Conservation (phyloP, 2,888 invertebrate species). For the Pollenia amentaria region DNA sequence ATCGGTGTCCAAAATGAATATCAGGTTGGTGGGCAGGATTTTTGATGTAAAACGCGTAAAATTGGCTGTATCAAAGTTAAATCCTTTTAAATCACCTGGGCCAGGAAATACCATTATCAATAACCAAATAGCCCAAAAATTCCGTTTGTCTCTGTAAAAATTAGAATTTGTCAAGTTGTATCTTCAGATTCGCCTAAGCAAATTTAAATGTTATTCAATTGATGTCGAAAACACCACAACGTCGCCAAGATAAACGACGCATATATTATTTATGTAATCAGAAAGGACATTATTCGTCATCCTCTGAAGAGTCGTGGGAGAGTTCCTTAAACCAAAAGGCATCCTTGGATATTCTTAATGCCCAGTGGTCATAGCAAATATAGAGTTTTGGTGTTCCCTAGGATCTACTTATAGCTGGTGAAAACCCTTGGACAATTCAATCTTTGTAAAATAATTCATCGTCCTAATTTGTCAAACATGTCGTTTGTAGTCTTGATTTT, state of each 20-base stretch:
- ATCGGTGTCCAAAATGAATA: too few species aligned
- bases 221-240: conserved; percentile 63
- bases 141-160: conserved; percentile 35
- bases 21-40: too few species aligned
- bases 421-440: conserved; percentile 70
- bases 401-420: conserved; percentile 75
- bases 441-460: conserved; percentile 62
- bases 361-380: conserved; percentile 69
- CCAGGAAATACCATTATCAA: conserved; percentile 24
- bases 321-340: conserved; percentile 24
- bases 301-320: conserved; percentile 60
- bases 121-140: conserved; percentile 33
- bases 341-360: conserved; percentile 25
- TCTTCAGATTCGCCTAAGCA: conserved; percentile 23
- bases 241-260: conserved; percentile 31
- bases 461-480: conserved; percentile 62
- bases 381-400: conserved; percentile 72
- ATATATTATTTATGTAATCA: conserved; percentile 68
- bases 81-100: too few species aligned
- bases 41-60: too few species aligned
- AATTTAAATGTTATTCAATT: conserved; percentile 42
- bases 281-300: conserved; percentile 73
- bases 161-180: conserved; percentile 34
- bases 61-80: too few species aligned
- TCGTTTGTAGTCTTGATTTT: too few species aligned